phyloP scores from a whole-genome alignment of 2,797 vertebrate species.

The Galago senegalensis region DNA sequence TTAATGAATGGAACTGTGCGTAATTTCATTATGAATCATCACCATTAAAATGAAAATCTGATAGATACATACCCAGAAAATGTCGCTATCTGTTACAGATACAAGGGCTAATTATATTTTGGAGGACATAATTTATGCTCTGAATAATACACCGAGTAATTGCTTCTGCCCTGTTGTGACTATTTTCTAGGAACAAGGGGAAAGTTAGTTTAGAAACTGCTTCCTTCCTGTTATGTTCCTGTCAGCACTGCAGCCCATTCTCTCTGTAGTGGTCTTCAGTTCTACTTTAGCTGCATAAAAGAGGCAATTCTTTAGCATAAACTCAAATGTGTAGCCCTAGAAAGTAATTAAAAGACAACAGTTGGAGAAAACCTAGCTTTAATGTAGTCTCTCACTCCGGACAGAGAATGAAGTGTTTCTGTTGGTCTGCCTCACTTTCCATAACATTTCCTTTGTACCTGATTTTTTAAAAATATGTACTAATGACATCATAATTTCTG shows the following conservation, averaged over 20 bases:
- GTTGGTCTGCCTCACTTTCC: neutral
- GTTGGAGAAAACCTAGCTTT: neutral
- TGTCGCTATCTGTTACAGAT: constrained; percentile 87
- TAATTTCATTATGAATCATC: constrained; percentile 88
- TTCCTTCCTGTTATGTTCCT: constrained; percentile 58
- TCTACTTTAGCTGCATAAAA: neutral
- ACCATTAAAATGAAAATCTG: constrained; percentile 86
- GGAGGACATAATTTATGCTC: constrained; percentile 61
- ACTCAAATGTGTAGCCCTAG: neutral
- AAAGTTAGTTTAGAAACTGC: constrained; percentile 49
- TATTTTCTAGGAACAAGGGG: constrained; percentile 68
- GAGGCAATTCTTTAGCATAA: neutral
- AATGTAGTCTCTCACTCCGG: neutral
- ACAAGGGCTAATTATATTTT: constrained; percentile 82
- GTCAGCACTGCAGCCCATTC: constrained; percentile 36
- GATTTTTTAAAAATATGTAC: neutral
- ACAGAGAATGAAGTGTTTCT: neutral
- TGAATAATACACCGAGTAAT: constrained; percentile 50
- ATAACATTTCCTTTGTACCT: constrained; percentile 6
- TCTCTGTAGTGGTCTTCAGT: constrained; percentile 20
- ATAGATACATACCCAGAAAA: constrained; percentile 85
- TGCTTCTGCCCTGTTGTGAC: constrained; percentile 36
- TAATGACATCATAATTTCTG: neutral
- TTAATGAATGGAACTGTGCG: constrained; percentile 84
- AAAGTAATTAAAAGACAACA: constrained; percentile 34